phyloP scores from a whole-genome alignment of 2,797 vertebrate genomes.

The Philypnodon macrostomus region DNA sequence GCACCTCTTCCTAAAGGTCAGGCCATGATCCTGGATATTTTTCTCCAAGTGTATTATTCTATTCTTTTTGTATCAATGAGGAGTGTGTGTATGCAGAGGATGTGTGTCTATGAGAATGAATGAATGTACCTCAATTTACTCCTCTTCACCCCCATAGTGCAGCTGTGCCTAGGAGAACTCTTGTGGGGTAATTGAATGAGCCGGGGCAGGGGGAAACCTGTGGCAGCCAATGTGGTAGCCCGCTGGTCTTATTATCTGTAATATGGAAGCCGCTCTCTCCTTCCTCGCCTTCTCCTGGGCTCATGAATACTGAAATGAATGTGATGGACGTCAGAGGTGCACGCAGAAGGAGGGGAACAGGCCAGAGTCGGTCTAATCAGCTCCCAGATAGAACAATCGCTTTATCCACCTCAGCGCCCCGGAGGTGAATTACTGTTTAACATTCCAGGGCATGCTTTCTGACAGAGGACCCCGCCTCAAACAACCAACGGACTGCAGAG shows the following conservation, averaged over 20 bases:
- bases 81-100: too few species aligned
- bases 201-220: constrained; percentile 63
- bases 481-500: constrained; percentile 64
- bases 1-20: too few species aligned
- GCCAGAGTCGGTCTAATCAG: constrained; percentile 73
- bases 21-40: too few species aligned
- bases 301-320: constrained; percentile 80
- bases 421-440: constrained; percentile 78
- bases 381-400: constrained; percentile 76
- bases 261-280: constrained; percentile 64
- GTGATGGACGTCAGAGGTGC: constrained; percentile 73
- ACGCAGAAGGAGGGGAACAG: constrained; percentile 54
- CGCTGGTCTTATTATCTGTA: constrained; percentile 78
- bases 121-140: constrained; percentile 73
- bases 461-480: constrained; percentile 63
- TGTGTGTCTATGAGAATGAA: constrained; percentile 55
- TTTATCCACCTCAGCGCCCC: constrained; percentile 72
- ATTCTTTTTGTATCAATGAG: constrained; percentile 53
- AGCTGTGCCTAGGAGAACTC: constrained; percentile 76
- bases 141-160: constrained; percentile 72
- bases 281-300: constrained; percentile 58
- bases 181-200: constrained; percentile 78
- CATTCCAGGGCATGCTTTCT: constrained; percentile 78
- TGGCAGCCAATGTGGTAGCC: constrained; percentile 65
- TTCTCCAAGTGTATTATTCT: constrained; percentile 23